These are phyloP conservation scores for Leucoraja erinaceus DNA, from an alignment of 2,113 vertebrate genomes.

Conservation along the genomic window DNA sequence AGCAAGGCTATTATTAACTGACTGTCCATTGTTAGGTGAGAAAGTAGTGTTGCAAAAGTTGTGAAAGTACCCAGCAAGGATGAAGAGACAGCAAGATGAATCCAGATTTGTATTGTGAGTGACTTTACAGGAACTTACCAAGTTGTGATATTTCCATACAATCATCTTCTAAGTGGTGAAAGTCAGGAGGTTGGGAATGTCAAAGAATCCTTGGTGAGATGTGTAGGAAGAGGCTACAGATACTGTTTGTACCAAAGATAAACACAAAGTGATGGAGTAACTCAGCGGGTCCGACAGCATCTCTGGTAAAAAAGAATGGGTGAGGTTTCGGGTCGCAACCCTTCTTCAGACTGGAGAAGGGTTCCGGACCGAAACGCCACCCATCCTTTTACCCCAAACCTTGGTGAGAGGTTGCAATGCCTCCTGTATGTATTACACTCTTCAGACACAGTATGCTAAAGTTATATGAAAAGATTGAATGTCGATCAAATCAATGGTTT, in stretches of 20 bases:
- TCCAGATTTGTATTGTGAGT: background rate
- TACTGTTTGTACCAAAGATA: no score
- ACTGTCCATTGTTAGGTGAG: background rate
- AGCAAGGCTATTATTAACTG: background rate
- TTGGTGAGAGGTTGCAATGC: background rate
- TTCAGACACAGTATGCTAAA: background rate
- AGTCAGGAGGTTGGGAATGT: background rate
- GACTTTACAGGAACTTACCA: background rate
- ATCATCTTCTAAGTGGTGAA: background rate
- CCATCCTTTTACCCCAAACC: background rate
- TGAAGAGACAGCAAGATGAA: background rate
- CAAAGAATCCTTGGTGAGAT: background rate
- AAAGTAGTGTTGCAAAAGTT: background rate
- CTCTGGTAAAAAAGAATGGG: no score
- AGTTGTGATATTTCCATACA: background rate
- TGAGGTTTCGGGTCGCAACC: no score
- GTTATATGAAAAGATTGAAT: background rate
- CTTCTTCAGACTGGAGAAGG: no score
- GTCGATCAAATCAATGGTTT: background rate
- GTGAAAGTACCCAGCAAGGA: background rate
- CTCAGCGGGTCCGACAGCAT: no score
- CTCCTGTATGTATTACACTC: background rate
- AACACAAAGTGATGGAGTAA: no score
- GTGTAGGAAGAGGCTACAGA: no score
- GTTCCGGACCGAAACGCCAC: no score